These are phyloP conservation scores for Sclerodermus sp. DNA, from an alignment of 2,888 invertebrate genomes.

Conservation along the genomic window DNA sequence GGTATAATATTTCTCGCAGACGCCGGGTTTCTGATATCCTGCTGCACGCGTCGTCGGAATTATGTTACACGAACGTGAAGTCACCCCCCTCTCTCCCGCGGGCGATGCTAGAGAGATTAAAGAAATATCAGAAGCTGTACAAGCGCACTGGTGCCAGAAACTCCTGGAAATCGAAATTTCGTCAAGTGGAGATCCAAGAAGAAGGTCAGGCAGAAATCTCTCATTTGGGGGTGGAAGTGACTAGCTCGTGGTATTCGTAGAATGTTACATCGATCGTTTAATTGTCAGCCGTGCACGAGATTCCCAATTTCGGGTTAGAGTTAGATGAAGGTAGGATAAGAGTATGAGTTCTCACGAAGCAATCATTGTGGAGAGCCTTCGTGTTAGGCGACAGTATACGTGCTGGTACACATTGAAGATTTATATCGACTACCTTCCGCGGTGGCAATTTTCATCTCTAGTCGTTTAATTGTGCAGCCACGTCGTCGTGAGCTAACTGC, in stretches of 20 bases:
- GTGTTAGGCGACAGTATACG: too few relatives aligned
- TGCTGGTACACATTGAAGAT: too few relatives aligned
- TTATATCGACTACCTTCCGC: too few relatives aligned
- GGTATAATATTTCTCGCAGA: conserved; percentile 34
- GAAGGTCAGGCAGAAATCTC: too few relatives aligned
- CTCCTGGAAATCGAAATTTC: too few relatives aligned
- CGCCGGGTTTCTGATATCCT: conserved; percentile 26
- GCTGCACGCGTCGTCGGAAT: conserved; percentile 25
- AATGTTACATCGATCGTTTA: conserved; percentile 2
- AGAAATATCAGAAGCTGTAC: background rate
- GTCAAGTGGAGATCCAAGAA: too few relatives aligned
- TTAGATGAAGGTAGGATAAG: conserved; percentile 19
- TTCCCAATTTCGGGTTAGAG: conserved; percentile 14
- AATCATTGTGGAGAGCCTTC: conserved; percentile 26
- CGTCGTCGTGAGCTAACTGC: too few relatives aligned
- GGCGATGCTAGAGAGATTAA: background rate
- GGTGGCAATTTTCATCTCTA: too few relatives aligned
- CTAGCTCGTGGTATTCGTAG: too few relatives aligned
- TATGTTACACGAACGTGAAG: conserved; percentile 10
- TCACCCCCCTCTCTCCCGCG: too few relatives aligned
- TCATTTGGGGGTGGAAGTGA: too few relatives aligned
- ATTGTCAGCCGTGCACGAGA: conserved; percentile 7
- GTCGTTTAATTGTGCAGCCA: too few relatives aligned
- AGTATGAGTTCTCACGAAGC: conserved; percentile 19
- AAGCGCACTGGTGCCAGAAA: background rate